Conservation (phyloP, 2,797 vertebrate species). For the Nasua narica region DNA sequence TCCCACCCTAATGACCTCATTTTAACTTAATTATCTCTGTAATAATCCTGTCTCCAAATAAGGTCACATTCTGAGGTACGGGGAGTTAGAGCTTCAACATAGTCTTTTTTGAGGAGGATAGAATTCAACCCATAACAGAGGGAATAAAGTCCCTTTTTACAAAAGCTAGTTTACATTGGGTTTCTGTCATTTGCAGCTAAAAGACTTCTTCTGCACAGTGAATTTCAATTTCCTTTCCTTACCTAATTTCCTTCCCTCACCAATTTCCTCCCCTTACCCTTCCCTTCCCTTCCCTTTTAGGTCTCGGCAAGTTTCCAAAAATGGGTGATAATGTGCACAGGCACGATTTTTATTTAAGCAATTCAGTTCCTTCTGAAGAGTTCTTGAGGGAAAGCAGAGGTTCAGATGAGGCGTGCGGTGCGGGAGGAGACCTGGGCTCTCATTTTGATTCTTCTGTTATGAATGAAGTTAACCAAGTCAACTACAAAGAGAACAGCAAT, state of each 20-base stretch:
- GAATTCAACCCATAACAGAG: not conserved
- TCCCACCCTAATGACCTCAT: not conserved
- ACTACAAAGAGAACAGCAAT: not conserved
- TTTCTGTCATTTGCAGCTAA: not conserved
- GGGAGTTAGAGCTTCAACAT: not conserved
- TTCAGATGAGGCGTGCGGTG: not conserved
- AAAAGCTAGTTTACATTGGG: not conserved
- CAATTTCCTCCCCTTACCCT: too few relatives aligned
- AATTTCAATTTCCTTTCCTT: not conserved
- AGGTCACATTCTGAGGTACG: not conserved
- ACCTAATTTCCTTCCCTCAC: too few relatives aligned
- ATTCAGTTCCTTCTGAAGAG: not conserved
- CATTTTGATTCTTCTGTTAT: not conserved
- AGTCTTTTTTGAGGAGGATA: not conserved
- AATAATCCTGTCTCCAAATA: not conserved
- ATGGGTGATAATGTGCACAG: not conserved
- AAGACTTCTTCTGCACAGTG: not conserved
- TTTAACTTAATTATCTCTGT: not conserved
- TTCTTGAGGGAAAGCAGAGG: not conserved
- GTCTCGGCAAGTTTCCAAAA: conserved; percentile 2
- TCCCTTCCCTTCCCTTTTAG: too few relatives aligned
- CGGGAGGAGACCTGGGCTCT: not conserved
- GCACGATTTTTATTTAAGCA: not conserved
- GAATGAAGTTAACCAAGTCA: not conserved
- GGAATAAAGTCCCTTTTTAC: not conserved